Percentiles rank a stretch among this genome's conserved stretches.
Evolutionary conservation across 2,888 invertebrate species (phyloP).

Genomic region (Myopa testacea): DNA sequence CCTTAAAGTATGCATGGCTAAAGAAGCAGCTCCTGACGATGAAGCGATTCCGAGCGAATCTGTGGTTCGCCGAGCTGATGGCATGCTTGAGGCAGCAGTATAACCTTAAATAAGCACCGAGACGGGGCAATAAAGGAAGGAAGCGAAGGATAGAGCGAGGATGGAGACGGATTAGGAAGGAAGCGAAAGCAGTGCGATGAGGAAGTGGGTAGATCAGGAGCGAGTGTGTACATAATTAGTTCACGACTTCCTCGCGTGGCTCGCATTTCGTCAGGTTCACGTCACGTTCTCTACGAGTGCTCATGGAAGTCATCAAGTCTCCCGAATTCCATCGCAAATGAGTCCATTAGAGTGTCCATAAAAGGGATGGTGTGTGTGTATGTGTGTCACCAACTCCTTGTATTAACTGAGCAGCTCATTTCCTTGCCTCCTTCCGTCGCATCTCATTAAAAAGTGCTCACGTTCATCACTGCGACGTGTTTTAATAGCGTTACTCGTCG

Average conservation of each 20-base stretch:
- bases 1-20: neutral
- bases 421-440: neutral
- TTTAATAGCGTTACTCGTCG: slow-evolving; percentile 32
- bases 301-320: slow-evolving; percentile 6
- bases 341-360: neutral
- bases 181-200: neutral
- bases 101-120: neutral
- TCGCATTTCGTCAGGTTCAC: too few relatives aligned
- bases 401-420: neutral
- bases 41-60: too few relatives aligned
- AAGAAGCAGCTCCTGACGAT: neutral
- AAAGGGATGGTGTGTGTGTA: slow-evolving; percentile 1
- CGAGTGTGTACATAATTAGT: too few relatives aligned
- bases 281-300: neutral
- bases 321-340: neutral
- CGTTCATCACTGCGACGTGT: slow-evolving; percentile 38
- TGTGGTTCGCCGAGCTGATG: neutral
- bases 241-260: too few relatives aligned
- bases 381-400: neutral
- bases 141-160: neutral
- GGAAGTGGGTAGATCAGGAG: neutral
- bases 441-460: slow-evolving; percentile 37
- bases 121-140: neutral
- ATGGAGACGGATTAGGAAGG: neutral
- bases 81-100: neutral